phyloP scores from a whole-genome alignment of 2,888 invertebrate genomes.

The Idaea aversata region DNA sequence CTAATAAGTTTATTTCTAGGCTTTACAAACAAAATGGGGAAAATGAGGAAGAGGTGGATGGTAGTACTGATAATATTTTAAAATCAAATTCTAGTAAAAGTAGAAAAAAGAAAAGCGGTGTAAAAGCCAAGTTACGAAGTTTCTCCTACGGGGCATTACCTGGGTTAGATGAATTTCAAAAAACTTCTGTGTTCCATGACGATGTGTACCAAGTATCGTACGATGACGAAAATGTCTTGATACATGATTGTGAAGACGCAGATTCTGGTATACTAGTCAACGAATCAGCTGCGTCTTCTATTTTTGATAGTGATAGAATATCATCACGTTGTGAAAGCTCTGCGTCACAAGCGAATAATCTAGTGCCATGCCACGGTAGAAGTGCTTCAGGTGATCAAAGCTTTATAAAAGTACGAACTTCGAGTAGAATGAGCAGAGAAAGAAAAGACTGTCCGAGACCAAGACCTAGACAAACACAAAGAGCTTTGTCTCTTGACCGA shows the following conservation, averaged over 20 bases:
- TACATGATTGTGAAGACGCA: slow-evolving; percentile 84
- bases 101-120: slow-evolving; percentile 65
- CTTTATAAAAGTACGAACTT: slow-evolving; percentile 58
- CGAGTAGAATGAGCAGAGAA: slow-evolving; percentile 67
- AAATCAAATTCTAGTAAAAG: slow-evolving; percentile 59
- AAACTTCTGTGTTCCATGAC: slow-evolving; percentile 82
- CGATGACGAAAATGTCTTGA: slow-evolving; percentile 77
- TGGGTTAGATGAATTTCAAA: slow-evolving; percentile 85
- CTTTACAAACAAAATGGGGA: slow-evolving; percentile 79
- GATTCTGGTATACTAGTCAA: slow-evolving; percentile 89
- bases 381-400: slow-evolving; percentile 76
- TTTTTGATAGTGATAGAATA: slow-evolving; percentile 80
- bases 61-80: slow-evolving; percentile 50
- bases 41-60: slow-evolving; percentile 48
- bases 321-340: slow-evolving; percentile 78
- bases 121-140: slow-evolving; percentile 82
- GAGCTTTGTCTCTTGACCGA: slow-evolving; percentile 78
- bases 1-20: slow-evolving; percentile 84
- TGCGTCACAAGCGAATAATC: slow-evolving; percentile 64
- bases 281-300: slow-evolving; percentile 85
- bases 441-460: slow-evolving; percentile 58
- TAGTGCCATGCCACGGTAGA: slow-evolving; percentile 66
- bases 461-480: slow-evolving; percentile 66
- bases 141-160: slow-evolving; percentile 88
- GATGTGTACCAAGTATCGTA: slow-evolving; percentile 74